Conservation (phyloP, 2,797 vertebrate genomes). For the Tangara arthus region DNA sequence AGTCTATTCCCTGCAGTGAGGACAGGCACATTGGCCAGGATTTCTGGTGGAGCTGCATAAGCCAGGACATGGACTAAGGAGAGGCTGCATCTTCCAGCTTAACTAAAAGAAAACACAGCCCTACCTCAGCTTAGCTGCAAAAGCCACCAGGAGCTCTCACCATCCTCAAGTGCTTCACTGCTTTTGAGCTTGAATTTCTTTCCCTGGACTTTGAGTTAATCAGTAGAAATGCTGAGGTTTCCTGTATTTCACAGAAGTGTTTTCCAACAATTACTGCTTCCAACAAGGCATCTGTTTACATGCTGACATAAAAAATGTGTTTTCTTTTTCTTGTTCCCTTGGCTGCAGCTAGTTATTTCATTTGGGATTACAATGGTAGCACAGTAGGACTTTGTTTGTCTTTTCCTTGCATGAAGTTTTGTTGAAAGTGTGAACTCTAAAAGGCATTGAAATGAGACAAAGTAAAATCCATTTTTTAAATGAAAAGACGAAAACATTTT, state of each 20-base stretch:
- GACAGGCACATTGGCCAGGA: neutral
- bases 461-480: neutral
- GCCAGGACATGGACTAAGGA: neutral
- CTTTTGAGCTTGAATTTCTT: neutral
- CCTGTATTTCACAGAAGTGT: neutral
- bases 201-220: neutral
- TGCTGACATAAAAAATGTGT: neutral
- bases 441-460: neutral
- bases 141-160: neutral
- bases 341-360: neutral
- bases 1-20: neutral
- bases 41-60: neutral
- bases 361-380: slow-evolving; percentile 22
- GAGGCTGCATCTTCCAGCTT: neutral
- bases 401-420: slow-evolving; percentile 14
- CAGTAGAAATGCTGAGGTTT: neutral
- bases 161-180: neutral
- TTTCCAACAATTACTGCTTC: neutral
- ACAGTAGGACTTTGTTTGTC: slow-evolving; percentile 15
- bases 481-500: neutral
- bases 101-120: neutral
- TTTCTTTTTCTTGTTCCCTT: slow-evolving; percentile 18
- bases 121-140: neutral
- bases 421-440: slow-evolving; percentile 2
- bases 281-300: neutral